Evolutionary conservation across 2,888 invertebrate genomes (phyloP), one percentile per base, ranked within the genome.

Genomic region (Stenodera caucasica): DNA sequence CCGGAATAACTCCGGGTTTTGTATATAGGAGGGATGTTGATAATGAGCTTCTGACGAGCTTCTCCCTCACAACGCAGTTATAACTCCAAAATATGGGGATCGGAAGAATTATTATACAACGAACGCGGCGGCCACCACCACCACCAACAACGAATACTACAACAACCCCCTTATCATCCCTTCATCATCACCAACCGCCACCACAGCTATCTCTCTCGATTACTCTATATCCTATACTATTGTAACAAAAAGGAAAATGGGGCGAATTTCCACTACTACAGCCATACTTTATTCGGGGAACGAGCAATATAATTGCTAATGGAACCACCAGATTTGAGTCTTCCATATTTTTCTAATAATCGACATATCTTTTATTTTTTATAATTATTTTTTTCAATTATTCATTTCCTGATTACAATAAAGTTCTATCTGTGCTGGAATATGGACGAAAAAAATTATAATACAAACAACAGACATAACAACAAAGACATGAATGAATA

Each of bases 31-130:
- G 74, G 74, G 74, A 73, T 68, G 72, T 68, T 71, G 73, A 72
- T 76, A 76, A 76, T 76, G 75, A 76, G 76, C 76, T 72, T 69
- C 72, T 69, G 72, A 74, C 75, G 71, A 74, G 72, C 67, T 65
- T 70, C 67, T 67, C 69, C 67, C 62, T 70, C 70, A 66, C 69
- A 61, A 69, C 70, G 70, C 72, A 69, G 74, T 73, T 74, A 75
- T 75, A 74, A 75, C 73, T 75, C 71, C 73, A 71, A 75, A 75
- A 75, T 75, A 75, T 75, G 73, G 75, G 75, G 74, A 72, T 69
- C 70, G 68, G 71, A 72, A 72, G 72, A 72, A 73, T 74, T 72
- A 75, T 75, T 75, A 73, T 74, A 71, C 71, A 66, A 70, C 67
- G 54, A 57, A 53, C 52, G 26, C 51, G 37, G 30, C 37, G 59